Percentiles rank a stretch among this genome's conserved stretches.
Evolutionary conservation across 2,113 vertebrate species (phyloP).

Genomic region (Lasiurus cinereus): DNA sequence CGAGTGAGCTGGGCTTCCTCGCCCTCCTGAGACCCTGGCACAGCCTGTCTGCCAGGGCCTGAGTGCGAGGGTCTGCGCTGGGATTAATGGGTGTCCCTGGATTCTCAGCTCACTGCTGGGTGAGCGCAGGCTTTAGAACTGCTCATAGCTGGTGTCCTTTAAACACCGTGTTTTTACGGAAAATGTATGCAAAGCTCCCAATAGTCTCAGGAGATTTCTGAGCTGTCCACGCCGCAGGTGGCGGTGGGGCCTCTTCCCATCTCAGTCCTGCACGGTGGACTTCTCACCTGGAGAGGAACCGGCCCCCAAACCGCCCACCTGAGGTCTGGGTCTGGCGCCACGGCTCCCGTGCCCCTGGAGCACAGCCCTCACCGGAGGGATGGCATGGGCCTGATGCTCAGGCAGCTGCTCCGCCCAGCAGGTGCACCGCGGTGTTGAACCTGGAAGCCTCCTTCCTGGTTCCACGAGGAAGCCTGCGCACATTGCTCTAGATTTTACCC

Average conservation of each 20-base stretch:
- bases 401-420: too few species aligned
- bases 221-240: too few species aligned
- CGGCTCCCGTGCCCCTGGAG: neutral
- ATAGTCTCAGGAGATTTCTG: neutral
- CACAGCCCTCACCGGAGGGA: neutral
- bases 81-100: fast-evolving
- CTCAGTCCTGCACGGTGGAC: neutral
- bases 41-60: fast-evolving
- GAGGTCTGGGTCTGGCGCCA: neutral
- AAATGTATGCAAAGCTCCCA: neutral
- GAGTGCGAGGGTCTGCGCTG: neutral
- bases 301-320: neutral
- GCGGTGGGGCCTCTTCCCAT: neutral
- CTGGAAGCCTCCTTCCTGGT: neutral
- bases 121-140: neutral
- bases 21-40: neutral
- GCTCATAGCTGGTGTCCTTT: neutral
- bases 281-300: neutral
- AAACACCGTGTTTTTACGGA: neutral
- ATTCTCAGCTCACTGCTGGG: neutral
- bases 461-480: neutral
- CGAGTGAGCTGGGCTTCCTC: fast-evolving
- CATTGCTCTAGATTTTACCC: neutral
- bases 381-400: fast-evolving
- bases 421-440: neutral